Evolutionary conservation across 2,888 invertebrate species (phyloP).

Genomic region (Ochropacha duplaris): DNA sequence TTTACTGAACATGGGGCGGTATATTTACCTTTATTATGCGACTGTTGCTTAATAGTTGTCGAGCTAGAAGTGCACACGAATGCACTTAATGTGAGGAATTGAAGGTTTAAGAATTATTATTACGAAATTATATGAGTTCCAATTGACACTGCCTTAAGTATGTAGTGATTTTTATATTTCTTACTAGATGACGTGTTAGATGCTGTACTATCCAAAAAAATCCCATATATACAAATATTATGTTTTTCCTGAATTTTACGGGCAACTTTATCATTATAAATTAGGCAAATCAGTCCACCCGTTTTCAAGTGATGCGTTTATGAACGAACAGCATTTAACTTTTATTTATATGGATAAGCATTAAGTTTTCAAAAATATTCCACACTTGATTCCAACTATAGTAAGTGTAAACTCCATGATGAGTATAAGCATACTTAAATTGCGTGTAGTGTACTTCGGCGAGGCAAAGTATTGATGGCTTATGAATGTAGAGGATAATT

Average conservation of each 20-base stretch:
- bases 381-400: background rate
- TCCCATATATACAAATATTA: no score
- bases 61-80: constrained; percentile 28
- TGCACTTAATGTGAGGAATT: constrained; percentile 62
- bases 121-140: constrained; percentile 36
- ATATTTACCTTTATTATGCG: constrained; percentile 14
- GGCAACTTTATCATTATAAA: no score
- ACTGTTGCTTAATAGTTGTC: constrained; percentile 19
- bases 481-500: constrained; percentile 27
- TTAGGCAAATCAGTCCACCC: no score
- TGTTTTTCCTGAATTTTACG: no score
- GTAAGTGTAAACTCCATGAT: constrained; percentile 45
- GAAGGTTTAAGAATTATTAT: constrained; percentile 45
- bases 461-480: constrained; percentile 27
- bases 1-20: constrained; percentile 45
- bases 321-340: no score
- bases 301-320: no score
- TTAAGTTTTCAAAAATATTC: constrained; percentile 1
- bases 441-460: constrained; percentile 12
- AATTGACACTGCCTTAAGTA: constrained; percentile 57
- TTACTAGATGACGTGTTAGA: no score
- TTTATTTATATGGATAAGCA: no score
- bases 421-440: constrained; percentile 53
- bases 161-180: constrained; percentile 42
- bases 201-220: no score